phyloP scores from a whole-genome alignment of 2,113 vertebrate species.

The Silurus meridionalis region DNA sequence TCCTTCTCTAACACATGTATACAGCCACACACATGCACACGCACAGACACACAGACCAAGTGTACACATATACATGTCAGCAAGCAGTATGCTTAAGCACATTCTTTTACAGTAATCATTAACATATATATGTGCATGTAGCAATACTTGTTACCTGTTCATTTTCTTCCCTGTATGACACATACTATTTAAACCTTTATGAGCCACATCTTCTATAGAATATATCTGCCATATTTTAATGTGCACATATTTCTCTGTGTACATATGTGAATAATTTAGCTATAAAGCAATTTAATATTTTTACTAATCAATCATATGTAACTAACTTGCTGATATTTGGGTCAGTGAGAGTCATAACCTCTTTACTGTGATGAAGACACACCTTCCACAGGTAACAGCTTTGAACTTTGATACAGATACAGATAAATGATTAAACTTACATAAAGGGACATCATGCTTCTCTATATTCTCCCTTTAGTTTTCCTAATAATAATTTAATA shows the following conservation, averaged over 20 bases:
- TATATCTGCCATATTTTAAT: not conserved
- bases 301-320: not conserved
- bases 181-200: not conserved
- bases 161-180: not conserved
- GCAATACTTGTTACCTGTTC: not conserved
- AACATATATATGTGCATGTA: not conserved
- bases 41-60: not conserved
- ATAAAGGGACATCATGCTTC: not conserved
- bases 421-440: not conserved
- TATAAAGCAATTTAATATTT: not conserved
- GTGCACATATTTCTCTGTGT: not conserved
- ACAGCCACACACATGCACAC: not conserved
- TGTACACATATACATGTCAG: too few relatives aligned
- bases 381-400: not conserved
- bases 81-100: not conserved
- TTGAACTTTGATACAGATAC: not conserved
- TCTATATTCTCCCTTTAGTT: not conserved
- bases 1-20: not conserved
- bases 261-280: not conserved
- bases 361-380: not conserved
- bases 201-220: not conserved
- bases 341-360: not conserved
- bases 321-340: not conserved
- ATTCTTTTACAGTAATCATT: slow-evolving; percentile 6
- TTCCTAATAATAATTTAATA: not conserved